Evolutionary conservation across 2,797 vertebrate genomes (phyloP).

Genomic region (Pangasius djambal): DNA sequence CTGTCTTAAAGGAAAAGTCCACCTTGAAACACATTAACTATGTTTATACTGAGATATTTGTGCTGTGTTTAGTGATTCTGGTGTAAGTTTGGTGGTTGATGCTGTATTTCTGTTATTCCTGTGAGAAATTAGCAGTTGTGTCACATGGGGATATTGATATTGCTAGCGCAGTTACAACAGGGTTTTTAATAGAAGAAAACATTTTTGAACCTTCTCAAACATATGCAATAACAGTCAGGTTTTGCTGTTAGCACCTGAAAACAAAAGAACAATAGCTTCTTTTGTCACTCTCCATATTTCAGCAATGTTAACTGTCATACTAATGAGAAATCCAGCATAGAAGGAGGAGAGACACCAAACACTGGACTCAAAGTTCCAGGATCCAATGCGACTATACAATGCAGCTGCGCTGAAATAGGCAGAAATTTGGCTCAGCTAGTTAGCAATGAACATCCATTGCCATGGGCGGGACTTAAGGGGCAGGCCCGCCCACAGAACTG

Average conservation of each 20-base stretch:
- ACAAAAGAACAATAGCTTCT: background rate
- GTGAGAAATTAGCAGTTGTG: background rate
- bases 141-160: background rate
- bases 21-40: background rate
- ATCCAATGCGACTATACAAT: background rate
- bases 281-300: background rate
- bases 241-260: background rate
- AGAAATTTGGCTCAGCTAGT: background rate
- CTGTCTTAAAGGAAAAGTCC: background rate
- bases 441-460: background rate
- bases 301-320: background rate
- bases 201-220: background rate
- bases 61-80: background rate
- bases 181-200: background rate
- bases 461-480: background rate
- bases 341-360: background rate
- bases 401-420: background rate
- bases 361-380: background rate
- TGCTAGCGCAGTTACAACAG: background rate
- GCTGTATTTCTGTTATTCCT: background rate
- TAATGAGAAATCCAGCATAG: background rate
- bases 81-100: background rate
- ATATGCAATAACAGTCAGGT: background rate
- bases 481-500: background rate
- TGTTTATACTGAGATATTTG: background rate